Base-by-base conservation (phyloP, 2,113 vertebrate species). In the Eudorcas thomsonii region DNA sequence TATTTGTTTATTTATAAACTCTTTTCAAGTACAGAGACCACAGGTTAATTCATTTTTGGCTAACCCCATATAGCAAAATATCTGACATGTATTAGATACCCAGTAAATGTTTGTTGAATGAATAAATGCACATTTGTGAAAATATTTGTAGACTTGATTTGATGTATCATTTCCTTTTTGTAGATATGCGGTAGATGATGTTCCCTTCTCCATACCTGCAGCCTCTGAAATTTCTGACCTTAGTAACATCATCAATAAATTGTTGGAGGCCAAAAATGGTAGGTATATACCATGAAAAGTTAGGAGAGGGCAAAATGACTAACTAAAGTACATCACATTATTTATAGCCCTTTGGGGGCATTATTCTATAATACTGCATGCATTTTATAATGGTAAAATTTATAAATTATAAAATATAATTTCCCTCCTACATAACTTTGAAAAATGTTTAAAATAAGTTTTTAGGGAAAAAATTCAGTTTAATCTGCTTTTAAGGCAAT, bases 161-260 rank as follows among this genome's bases (percentile, higher is more conserved):
- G 33, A 93, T 7, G 7, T 96, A 28, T 93, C 23, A n/a, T 96
- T 95, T 96, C 50, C 26, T 96, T 71, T 92, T 97, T 98, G 19
- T 62, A 99, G 99, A 98, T 99, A 99, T 92, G 94, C 98, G 3
- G 98, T 99, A 55, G 99, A 99, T 97, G 99, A 99, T 98, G 99
- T 99, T 50, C 99, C 99, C 0, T 99, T 99, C 98, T 99, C 99
- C 96, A 99, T 99, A 97, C 99, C 99, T 50, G 99, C 99, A 62
- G 67, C 89, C 23, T 99, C 99, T 57, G 99, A 99, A 98, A 98
- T 99, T 92, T 77, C 98, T 52, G 99, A 99, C 88, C 99, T 99
- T 98, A 99, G 99, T 98, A 99, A 99, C 39, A 97, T 99, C 96
- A 99, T 99, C 98, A 99, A 99, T 98, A 99, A 99, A 97, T 99